A percentile compares a stretch with the other conserved stretches of the same genome.
phyloP scores from a whole-genome alignment of 2,888 invertebrate species.

The Mesoligia furuncula region DNA sequence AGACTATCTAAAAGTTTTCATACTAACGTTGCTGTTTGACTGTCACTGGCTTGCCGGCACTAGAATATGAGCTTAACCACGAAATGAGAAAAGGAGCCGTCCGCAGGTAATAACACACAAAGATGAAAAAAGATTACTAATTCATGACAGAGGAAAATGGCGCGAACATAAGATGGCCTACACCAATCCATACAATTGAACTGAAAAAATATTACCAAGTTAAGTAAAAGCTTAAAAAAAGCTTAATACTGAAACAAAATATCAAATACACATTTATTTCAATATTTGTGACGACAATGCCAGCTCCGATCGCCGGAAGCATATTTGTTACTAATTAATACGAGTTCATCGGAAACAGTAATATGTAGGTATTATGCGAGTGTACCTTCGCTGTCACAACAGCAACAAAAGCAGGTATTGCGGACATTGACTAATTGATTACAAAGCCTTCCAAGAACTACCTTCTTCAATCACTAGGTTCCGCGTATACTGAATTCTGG shows the following conservation, averaged over 20 bases:
- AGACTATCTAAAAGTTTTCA: too few relatives aligned
- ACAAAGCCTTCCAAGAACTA: neutral
- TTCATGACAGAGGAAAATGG: neutral
- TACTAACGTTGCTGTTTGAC: too few relatives aligned
- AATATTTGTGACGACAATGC: neutral
- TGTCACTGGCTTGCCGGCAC: too few relatives aligned
- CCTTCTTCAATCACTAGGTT: neutral
- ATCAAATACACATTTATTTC: neutral
- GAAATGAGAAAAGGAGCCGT: neutral
- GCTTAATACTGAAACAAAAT: neutral
- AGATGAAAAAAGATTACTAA: neutral
- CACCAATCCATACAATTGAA: neutral
- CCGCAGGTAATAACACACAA: neutral
- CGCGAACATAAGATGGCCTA: neutral
- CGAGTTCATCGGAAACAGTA: neutral
- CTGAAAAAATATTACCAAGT: neutral
- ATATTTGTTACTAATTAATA: slow-evolving; percentile 1
- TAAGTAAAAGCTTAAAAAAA: neutral
- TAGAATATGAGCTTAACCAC: too few relatives aligned
- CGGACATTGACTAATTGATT: neutral
- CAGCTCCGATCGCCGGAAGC: too few relatives aligned
- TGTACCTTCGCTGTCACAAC: neutral
- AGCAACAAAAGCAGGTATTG: neutral
- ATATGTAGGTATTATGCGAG: neutral
- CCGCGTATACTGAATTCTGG: neutral